Conservation (phyloP, 1,140 invertebrate genomes). For the Aethina tumida region DNA sequence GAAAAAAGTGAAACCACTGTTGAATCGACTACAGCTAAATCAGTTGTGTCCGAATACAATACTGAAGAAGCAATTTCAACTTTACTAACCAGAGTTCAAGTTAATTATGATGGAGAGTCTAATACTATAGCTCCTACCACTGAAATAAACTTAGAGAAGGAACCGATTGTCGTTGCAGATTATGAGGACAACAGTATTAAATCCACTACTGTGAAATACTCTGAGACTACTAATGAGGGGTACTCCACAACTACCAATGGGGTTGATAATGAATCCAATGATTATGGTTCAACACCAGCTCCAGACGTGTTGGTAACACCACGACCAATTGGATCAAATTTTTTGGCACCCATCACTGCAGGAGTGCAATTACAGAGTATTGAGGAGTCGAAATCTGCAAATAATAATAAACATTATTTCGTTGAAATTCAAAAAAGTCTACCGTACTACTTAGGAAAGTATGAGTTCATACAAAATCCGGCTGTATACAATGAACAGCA, state of each 20-base stretch:
- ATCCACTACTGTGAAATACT: conserved; percentile 7
- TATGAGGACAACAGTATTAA: conserved; percentile 16
- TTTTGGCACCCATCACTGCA: conserved; percentile 44
- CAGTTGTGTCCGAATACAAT: conserved; percentile 1
- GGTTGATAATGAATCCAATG: too few species aligned
- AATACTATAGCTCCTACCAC: background rate
- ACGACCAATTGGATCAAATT: conserved; percentile 39
- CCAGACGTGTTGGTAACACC: conserved; percentile 39
- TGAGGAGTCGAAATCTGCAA: conserved; percentile 22
- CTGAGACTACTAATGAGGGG: too few species aligned
- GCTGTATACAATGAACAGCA: conserved; percentile 15
- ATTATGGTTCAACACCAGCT: conserved; percentile 21
- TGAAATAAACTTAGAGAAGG: conserved; percentile 11
- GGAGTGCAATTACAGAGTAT: conserved; percentile 39
- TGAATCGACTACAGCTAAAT: background rate
- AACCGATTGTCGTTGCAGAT: conserved; percentile 37
- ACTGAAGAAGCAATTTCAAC: conserved; percentile 2
- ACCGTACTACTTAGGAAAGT: conserved; percentile 38
- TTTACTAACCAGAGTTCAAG: background rate
- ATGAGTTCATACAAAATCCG: conserved; percentile 37
- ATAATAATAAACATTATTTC: conserved; percentile 33
- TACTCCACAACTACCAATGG: background rate
- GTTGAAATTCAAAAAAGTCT: conserved; percentile 51
- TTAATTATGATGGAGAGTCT: background rate
- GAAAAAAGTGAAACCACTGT: conserved; percentile 5